Evolutionary conservation across 2,888 invertebrate species (phyloP).

Genomic region (Apocheima hispidaria): DNA sequence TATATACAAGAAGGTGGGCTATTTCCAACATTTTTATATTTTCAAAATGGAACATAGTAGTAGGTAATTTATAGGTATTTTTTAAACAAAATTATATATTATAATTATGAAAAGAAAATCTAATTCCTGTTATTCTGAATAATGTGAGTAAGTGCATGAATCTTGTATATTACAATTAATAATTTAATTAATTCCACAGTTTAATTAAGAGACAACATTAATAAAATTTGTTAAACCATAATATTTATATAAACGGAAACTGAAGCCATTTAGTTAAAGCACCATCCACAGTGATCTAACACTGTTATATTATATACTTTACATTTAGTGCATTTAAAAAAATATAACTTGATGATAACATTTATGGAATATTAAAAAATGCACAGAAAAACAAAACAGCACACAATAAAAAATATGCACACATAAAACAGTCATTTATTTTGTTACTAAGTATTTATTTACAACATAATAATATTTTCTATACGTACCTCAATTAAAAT

Average conservation of each 20-base stretch:
- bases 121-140: too few relatives aligned
- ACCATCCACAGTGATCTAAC: constrained; percentile 75
- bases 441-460: constrained; percentile 56
- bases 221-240: constrained; percentile 12
- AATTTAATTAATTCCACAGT: not conserved
- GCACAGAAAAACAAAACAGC: constrained; percentile 47
- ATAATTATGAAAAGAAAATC: not conserved
- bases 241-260: constrained; percentile 33
- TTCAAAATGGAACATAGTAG: not conserved
- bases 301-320: constrained; percentile 12
- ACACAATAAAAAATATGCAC: constrained; percentile 47
- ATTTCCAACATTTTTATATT: not conserved
- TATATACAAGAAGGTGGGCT: not conserved
- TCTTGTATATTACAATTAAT: not conserved
- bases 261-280: constrained; percentile 49
- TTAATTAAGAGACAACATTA: constrained; percentile 1
- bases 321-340: constrained; percentile 13
- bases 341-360: constrained; percentile 14
- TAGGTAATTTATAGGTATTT: not conserved
- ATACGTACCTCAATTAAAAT: constrained; percentile 63
- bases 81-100: not conserved
- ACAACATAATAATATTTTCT: constrained; percentile 55
- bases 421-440: constrained; percentile 55
- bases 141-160: not conserved
- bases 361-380: constrained; percentile 36